Conservation (phyloP, 1,140 invertebrate species). For the Temnothorax curvispinosus region DNA sequence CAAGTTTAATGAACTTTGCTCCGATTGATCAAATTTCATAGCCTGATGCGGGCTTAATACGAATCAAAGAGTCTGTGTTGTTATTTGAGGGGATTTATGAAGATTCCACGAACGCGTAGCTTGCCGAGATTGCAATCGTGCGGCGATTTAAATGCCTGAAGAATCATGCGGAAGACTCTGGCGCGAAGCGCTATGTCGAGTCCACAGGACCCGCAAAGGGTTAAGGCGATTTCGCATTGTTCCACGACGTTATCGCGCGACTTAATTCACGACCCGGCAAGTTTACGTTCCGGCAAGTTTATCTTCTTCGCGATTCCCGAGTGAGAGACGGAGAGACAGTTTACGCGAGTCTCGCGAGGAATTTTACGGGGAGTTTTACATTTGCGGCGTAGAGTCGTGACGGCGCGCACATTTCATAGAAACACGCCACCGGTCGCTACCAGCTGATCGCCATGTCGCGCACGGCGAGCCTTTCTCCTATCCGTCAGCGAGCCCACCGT, state of each 20-base stretch:
- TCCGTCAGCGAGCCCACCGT: slow-evolving; percentile 24
- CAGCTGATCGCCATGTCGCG: slow-evolving; percentile 36
- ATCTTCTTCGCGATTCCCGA: too few species aligned
- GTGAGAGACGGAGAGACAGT: neutral
- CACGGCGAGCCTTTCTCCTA: slow-evolving; percentile 46
- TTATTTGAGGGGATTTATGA: neutral
- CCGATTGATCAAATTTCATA: too few species aligned
- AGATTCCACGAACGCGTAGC: neutral
- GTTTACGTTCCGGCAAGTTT: neutral
- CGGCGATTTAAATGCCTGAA: neutral
- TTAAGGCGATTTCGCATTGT: neutral
- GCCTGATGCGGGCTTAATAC: too few species aligned
- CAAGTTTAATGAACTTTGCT: too few species aligned
- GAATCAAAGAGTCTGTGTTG: neutral
- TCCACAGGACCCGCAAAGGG: neutral
- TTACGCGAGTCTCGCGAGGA: neutral
- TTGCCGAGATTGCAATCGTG: neutral
- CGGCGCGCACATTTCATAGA: neutral
- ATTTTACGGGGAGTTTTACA: neutral
- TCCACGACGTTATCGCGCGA: neutral
- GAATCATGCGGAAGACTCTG: neutral
- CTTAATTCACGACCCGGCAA: neutral
- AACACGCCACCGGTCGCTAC: slow-evolving; percentile 31
- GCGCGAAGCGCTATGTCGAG: neutral
- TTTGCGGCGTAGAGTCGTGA: neutral